Evolutionary conservation across 2,888 invertebrate genomes (phyloP).

Genomic region (Epiblema foenella): DNA sequence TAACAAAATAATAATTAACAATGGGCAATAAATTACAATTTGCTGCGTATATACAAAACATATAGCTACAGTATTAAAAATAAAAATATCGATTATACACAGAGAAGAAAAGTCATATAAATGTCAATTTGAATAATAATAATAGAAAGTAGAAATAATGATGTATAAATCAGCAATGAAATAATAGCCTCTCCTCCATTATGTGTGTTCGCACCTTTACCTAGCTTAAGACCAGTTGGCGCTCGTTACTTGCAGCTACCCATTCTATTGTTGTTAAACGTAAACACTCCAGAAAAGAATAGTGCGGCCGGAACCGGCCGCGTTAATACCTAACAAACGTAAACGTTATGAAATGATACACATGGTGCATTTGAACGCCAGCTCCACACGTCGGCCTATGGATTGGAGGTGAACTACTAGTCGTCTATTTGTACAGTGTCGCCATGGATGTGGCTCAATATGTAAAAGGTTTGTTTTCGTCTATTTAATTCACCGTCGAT

Average conservation of each 20-base stretch:
- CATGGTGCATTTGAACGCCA: slow-evolving; percentile 35
- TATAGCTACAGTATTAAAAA: too few species aligned
- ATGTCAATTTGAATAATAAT: too few species aligned
- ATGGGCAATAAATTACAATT: too few species aligned
- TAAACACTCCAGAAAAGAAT: slow-evolving; percentile 77
- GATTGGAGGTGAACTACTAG: background rate
- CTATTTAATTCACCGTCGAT: too few species aligned
- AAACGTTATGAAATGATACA: slow-evolving; percentile 45
- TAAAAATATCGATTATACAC: too few species aligned
- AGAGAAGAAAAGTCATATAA: too few species aligned
- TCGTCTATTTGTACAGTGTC: background rate
- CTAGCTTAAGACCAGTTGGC: slow-evolving; percentile 62
- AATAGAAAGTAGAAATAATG: too few species aligned
- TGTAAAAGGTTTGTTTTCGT: background rate
- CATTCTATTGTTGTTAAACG: slow-evolving; percentile 66
- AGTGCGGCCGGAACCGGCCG: slow-evolving; percentile 66
- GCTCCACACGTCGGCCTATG: slow-evolving; percentile 3
- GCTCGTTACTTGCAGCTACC: slow-evolving; percentile 59
- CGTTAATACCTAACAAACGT: slow-evolving; percentile 57
- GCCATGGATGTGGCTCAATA: background rate
- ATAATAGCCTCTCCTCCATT: background rate
- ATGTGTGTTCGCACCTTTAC: slow-evolving; percentile 17
- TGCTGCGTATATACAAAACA: too few species aligned
- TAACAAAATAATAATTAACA: too few species aligned
- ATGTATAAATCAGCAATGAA: background rate